Evolutionary conservation across 2,888 invertebrate species (phyloP).

Genomic region (Dicyrtomina minuta): DNA sequence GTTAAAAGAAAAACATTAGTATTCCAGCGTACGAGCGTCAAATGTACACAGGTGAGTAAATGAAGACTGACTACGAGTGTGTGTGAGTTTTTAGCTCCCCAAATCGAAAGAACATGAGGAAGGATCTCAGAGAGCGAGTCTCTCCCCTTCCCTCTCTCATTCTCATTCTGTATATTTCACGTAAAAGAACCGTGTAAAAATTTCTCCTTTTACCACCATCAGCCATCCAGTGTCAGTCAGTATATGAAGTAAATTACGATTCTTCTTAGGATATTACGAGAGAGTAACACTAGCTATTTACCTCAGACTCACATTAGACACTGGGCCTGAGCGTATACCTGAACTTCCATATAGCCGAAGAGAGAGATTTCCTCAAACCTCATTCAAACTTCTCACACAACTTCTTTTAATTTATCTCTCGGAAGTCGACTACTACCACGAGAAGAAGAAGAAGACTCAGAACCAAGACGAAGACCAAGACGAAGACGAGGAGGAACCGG

Average conservation of each 20-base stretch:
- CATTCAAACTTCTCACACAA: conserved; percentile 27
- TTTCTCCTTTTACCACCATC: conserved; percentile 3
- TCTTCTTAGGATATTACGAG: too few species aligned
- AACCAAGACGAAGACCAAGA: background rate
- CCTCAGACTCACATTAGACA: too few species aligned
- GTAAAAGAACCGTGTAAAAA: background rate
- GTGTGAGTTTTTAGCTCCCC: background rate
- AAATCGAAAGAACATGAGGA: background rate
- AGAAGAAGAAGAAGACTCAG: background rate
- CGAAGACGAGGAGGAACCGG: background rate
- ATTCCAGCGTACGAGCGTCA: too few species aligned
- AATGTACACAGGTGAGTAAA: conserved; percentile 11
- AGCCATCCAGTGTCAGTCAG: background rate
- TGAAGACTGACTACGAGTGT: background rate
- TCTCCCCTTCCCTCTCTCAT: conserved; percentile 6
- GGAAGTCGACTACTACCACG: conserved; percentile 21
- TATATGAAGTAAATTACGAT: conserved; percentile 12
- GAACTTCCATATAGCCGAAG: background rate
- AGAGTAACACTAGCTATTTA: conserved; percentile 10
- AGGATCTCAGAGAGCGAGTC: background rate
- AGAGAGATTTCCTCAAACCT: conserved; percentile 13
- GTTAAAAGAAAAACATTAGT: too few species aligned
- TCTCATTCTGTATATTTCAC: conserved; percentile 13
- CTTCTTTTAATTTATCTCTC: conserved; percentile 32
- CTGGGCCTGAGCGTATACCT: too few species aligned